Base-by-base conservation (phyloP, 2,888 invertebrate genomes). In the Parthenolecanium corni region DNA sequence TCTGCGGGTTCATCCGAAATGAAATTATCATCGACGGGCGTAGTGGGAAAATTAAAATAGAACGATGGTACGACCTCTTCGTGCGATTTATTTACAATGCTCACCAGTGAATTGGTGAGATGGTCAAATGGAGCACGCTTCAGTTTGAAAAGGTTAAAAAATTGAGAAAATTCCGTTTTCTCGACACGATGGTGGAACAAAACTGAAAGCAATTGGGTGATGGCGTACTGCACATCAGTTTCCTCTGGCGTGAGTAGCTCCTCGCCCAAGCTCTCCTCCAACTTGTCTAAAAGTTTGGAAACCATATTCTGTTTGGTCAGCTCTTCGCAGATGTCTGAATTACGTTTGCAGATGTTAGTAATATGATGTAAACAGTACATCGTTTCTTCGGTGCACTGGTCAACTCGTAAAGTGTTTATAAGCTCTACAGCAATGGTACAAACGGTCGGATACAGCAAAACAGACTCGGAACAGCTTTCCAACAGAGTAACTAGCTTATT, bases 241-340 rank as follows among this genome's bases (percentile, higher is more conserved):
- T 53, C 63, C 6, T 63, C 63, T n/a, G 53, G 54, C 9, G 52
- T 46, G 16, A 63, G 21, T 2, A 54, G 24, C 24, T 63, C 63
- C 47, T 53, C 53, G 14, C 42, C 53, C 25, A 53, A 31, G 36
- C 53, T 53, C 20, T 62, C 65, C 47, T 64, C 42, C 23, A 66
- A 52, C 54, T 65, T 65, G 18, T 61, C 64, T 42, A 77, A 67
- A 53, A 77, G 68, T 65, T 71, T 72, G 1, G 69, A 70, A 14
- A 40, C 44, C 31, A 76, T 75, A 31, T 74, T 74, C 11, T 73
- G 71, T 40, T 72, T 73, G 3, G 75, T 73, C 14, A 77, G 71
- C n/a, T 72, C 69, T 1, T 74, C 71, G 66, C 76, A 76, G 66
- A 73, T 76, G 1, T 73, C 71, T 2, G 72, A 46, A 51, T 65